Evolutionary conservation across 2,888 invertebrate species (phyloP).

Genomic region (Phortica magna): DNA sequence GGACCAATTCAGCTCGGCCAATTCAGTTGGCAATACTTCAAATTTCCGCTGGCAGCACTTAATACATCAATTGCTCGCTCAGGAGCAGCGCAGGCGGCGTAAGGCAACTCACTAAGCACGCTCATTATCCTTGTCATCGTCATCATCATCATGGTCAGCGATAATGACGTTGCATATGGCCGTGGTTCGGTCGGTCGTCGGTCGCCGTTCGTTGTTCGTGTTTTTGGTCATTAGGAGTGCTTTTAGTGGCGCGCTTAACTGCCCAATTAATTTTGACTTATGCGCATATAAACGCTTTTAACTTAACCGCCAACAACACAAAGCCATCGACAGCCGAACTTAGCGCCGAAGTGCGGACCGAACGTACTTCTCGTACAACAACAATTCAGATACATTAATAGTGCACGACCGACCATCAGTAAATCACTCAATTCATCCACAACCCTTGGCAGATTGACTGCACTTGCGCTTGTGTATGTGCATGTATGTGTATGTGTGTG

Average conservation of each 20-base stretch:
- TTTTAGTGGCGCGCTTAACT: conserved; percentile 29
- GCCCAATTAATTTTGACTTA: conserved; percentile 55
- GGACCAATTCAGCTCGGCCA: too few species aligned
- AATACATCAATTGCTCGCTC: conserved; percentile 23
- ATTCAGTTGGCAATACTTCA: conserved; percentile 2
- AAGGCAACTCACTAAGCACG: not conserved
- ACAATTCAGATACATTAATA: not conserved
- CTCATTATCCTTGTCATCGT: conserved; percentile 10
- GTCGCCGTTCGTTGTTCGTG: not conserved
- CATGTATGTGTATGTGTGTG: too few species aligned
- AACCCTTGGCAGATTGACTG: too few species aligned
- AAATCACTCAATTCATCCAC: too few species aligned
- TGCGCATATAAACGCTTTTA: conserved; percentile 30
- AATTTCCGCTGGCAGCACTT: conserved; percentile 16
- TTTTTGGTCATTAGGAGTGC: conserved; percentile 24
- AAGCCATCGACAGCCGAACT: not conserved
- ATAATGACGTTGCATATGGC: not conserved
- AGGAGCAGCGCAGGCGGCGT: not conserved
- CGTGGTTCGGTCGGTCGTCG: not conserved
- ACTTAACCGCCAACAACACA: conserved; percentile 34
- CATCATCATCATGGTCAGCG: not conserved
- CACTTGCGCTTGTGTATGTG: too few species aligned
- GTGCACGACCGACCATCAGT: too few species aligned
- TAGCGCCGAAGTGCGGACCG: not conserved
- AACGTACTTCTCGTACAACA: not conserved